Conservation (phyloP, 2,888 invertebrate species). For the Phoenoteleia sp. region DNA sequence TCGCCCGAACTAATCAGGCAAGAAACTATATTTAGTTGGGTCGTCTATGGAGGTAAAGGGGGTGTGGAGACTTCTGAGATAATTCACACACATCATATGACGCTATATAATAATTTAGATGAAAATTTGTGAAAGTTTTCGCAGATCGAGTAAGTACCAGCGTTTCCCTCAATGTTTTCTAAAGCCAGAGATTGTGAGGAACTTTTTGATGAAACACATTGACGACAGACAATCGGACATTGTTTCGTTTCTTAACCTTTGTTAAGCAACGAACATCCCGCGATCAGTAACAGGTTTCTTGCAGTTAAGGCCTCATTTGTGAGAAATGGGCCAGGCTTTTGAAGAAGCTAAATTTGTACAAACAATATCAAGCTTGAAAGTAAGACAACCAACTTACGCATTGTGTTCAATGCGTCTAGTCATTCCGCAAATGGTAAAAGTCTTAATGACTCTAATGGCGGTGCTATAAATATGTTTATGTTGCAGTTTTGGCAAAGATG, state of each 20-base stretch:
- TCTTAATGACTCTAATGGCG: slow-evolving; percentile 51
- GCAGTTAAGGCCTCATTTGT: not conserved
- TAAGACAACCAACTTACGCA: slow-evolving; percentile 44
- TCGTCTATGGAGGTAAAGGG: not conserved
- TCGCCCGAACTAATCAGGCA: not conserved
- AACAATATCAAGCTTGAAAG: slow-evolving; percentile 65
- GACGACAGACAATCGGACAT: not conserved
- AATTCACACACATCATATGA: not conserved
- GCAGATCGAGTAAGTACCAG: not conserved
- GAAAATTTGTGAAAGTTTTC: not conserved
- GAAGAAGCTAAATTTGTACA: slow-evolving; percentile 64
- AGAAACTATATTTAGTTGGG: too few species aligned
- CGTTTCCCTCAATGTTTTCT: not conserved
- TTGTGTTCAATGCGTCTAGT: slow-evolving; percentile 60
- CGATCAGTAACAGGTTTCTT: not conserved
- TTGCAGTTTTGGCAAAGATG: slow-evolving; percentile 44
- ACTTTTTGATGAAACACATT: slow-evolving; percentile 4
- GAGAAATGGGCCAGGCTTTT: slow-evolving; percentile 29
- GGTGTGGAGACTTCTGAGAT: not conserved
- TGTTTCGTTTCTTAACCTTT: slow-evolving; percentile 8
- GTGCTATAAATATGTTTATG: slow-evolving; percentile 12
- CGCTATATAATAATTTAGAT: not conserved
- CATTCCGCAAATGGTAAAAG: slow-evolving; percentile 32
- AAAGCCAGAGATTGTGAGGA: not conserved
- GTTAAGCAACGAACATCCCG: not conserved